These are phyloP conservation scores for Onychostruthus taczanowskii DNA, from an alignment of 2,113 vertebrate genomes.

Conservation along the genomic window DNA sequence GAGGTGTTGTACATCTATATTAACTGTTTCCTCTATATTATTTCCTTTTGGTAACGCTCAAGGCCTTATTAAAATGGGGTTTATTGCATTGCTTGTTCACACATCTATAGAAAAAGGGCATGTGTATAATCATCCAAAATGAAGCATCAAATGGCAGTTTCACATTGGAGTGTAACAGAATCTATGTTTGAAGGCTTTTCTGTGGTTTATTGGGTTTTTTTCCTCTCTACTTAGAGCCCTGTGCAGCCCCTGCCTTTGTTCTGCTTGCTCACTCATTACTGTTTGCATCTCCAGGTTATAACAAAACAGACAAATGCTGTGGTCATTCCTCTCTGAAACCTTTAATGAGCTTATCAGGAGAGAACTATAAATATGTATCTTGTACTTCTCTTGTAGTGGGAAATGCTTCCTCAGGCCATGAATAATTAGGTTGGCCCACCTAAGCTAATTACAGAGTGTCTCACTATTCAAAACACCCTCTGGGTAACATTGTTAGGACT, in stretches of 20 bases:
- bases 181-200: not conserved
- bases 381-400: not conserved
- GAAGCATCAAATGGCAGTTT: not conserved
- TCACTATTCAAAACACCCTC: not conserved
- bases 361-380: constrained; percentile 45
- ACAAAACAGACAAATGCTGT: not conserved
- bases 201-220: not conserved
- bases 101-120: not conserved
- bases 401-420: constrained; percentile 2
- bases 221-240: not conserved
- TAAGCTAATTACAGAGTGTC: constrained; percentile 1
- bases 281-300: not conserved
- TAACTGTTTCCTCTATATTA: not conserved
- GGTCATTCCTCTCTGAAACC: constrained; percentile 52
- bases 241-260: not conserved
- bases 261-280: not conserved
- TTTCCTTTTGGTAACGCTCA: not conserved
- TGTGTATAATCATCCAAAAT: not conserved
- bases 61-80: not conserved
- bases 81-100: not conserved
- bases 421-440: constrained; percentile 23
- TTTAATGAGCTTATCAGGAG: constrained; percentile 50
- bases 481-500: not conserved
- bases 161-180: not conserved
- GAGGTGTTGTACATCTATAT: not conserved